phyloP scores from a whole-genome alignment of 1,140 invertebrate species.

The Agrilus planipennis region DNA sequence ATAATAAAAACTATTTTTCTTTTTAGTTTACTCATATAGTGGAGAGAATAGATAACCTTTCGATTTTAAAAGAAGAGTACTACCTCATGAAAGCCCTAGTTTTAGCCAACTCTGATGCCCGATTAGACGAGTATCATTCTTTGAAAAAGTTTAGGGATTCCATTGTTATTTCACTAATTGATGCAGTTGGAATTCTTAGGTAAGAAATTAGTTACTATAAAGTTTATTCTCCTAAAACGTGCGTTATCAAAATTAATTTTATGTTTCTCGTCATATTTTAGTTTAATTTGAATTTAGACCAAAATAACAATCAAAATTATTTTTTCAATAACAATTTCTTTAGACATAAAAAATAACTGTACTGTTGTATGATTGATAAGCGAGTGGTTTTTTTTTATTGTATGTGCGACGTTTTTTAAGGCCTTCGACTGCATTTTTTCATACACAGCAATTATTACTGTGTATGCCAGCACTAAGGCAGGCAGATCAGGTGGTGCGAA shows the following conservation, averaged over 20 bases:
- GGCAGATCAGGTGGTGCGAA: conserved; percentile 74
- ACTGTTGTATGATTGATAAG: no score
- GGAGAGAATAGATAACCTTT: conserved; percentile 71
- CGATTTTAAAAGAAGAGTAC: conserved; percentile 82
- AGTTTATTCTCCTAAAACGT: no score
- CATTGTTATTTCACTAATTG: conserved; percentile 74
- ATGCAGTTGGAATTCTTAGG: conserved; percentile 70
- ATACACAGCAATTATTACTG: conserved; percentile 78
- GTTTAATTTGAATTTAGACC: conserved; percentile 1
- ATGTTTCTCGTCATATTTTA: no score
- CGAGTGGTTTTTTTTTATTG: no score
- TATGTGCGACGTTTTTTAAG: conserved; percentile 34
- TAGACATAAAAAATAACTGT: no score
- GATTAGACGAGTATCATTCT: conserved; percentile 71
- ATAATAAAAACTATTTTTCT: conserved; percentile 11
- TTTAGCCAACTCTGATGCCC: conserved; percentile 83
- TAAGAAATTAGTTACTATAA: no score
- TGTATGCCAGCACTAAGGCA: conserved; percentile 80
- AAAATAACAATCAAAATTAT: not conserved
- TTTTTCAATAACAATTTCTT: not conserved
- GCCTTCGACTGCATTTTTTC: conserved; percentile 49
- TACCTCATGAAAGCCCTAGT: conserved; percentile 85
- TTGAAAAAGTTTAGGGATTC: conserved; percentile 78
- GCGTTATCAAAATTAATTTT: no score
- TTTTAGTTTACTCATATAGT: conserved; percentile 71